phyloP scores from a whole-genome alignment of 2,797 vertebrate genomes.

The Siniperca scherzeri region DNA sequence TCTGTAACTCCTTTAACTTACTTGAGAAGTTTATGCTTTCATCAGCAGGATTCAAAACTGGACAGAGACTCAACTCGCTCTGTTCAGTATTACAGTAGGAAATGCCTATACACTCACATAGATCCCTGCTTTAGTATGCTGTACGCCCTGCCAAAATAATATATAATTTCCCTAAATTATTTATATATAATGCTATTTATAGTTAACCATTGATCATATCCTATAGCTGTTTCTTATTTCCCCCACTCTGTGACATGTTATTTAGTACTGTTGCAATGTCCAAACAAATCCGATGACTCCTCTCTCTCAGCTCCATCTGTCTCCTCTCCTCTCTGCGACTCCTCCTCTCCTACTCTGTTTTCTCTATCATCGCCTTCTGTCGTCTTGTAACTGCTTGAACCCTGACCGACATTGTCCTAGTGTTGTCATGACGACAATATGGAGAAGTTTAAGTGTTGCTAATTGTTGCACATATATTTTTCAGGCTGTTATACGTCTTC shows the following conservation, averaged over 20 bases:
- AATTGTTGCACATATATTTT: constrained; percentile 52
- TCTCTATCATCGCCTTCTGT: constrained; percentile 38
- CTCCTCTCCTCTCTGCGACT: constrained; percentile 8
- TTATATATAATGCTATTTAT: constrained; percentile 3
- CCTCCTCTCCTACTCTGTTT: constrained; percentile 19
- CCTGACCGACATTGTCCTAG: constrained; percentile 56
- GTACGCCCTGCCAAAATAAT: constrained; percentile 10
- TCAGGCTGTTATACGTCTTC: background rate
- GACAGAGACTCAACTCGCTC: constrained; percentile 8
- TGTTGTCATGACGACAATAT: constrained; percentile 67
- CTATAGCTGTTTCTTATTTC: background rate
- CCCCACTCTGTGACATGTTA: background rate
- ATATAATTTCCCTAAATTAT: constrained; percentile 41
- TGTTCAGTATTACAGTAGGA: background rate
- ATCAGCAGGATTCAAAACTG: constrained; percentile 50
- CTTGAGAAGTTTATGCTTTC: constrained; percentile 56
- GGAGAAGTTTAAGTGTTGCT: constrained; percentile 39
- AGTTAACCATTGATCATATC: background rate
- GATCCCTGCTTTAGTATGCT: constrained; percentile 27
- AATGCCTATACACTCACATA: background rate
- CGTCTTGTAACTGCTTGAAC: constrained; percentile 47
- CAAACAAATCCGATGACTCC: constrained; percentile 5
- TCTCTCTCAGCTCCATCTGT: constrained; percentile 29
- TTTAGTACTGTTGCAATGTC: background rate
- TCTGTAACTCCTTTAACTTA: constrained; percentile 41